Evolutionary conservation across 2,113 vertebrate species (phyloP), one percentile per base, ranked within the genome.

Genomic region (Clarias macrocephalus): DNA sequence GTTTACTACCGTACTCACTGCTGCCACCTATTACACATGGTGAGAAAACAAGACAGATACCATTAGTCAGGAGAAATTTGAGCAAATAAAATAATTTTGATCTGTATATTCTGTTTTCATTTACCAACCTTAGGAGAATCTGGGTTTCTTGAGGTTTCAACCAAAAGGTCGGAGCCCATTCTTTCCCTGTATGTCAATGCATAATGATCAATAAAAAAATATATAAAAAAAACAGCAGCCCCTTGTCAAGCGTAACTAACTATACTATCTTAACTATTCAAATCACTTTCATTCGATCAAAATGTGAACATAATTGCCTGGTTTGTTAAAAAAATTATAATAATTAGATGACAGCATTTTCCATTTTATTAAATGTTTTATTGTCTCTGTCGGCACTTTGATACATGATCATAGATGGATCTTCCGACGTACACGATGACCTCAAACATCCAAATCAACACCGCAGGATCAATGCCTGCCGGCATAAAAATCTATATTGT

Each of bases 1-100:
- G 93, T 96, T 99, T 65, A 99, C 98, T 85, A 99, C 92, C 54
- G 97, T 98, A 92, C 98, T 99, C 89, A 99, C 96, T 60, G 97
- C 97, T 94, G 97, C 96, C 90, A 99, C 96, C 98, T 99, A 90
- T 59, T 77, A 83, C 87, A 66, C 10, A 82, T 7, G 3, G 30
- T 33, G 66, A 2, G 57, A 5, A 73, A 70, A 37, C 63, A 33
- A 23, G 12, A 59, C 28, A 48, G 11, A 11, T 21, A 7, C 42
- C 15, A 8, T 21, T 56, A 66, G 7, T 54, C 70, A 72, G 37
- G 65, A 66, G 80, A 80, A 60, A 62, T 37, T 5, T 19, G 9
- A 60, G 12, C 85, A 25, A 83, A 77, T 21, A 60, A 48, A 76
- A 85, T 59, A 70, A 82, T 62, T 63, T 88, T 68, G 82, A 80